Percentiles rank a stretch among this genome's conserved stretches.
Conservation (phyloP, 2,113 vertebrate genomes). For the Poecile atricapillus region DNA sequence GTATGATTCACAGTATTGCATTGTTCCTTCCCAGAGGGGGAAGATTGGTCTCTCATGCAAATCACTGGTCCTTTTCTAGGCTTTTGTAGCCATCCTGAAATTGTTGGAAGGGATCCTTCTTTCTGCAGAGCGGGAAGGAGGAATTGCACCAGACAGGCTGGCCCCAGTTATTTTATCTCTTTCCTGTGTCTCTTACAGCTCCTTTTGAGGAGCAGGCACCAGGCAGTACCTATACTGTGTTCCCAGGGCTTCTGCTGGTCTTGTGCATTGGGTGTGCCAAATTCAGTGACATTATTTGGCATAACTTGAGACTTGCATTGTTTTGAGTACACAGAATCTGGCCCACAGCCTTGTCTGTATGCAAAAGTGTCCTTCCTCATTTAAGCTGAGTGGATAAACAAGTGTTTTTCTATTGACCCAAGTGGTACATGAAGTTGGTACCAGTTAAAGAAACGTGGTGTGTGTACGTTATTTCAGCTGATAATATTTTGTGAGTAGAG, state of each 20-base stretch:
- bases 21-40: conserved; percentile 53
- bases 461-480: neutral
- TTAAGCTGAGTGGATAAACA: neutral
- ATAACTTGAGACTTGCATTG: neutral
- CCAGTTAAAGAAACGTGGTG: neutral
- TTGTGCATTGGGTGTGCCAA: neutral
- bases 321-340: neutral
- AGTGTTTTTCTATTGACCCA: neutral
- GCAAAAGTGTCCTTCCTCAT: neutral
- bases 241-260: conserved; percentile 16
- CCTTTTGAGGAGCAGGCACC: conserved; percentile 2
- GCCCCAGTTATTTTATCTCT: conserved; percentile 56
- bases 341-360: neutral
- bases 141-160: conserved; percentile 46
- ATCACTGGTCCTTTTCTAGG: conserved; percentile 60
- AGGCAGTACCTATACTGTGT: conserved; percentile 6
- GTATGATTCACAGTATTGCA: conserved; percentile 42
- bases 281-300: neutral
- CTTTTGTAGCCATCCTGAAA: conserved; percentile 54
- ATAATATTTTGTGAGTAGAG: neutral
- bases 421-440: neutral
- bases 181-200: conserved; percentile 45
- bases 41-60: conserved; percentile 62
- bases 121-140: neutral
- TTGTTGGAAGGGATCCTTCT: conserved; percentile 54